Base-by-base conservation (phyloP, 2,113 vertebrate genomes). In the Laticauda laticaudata region DNA sequence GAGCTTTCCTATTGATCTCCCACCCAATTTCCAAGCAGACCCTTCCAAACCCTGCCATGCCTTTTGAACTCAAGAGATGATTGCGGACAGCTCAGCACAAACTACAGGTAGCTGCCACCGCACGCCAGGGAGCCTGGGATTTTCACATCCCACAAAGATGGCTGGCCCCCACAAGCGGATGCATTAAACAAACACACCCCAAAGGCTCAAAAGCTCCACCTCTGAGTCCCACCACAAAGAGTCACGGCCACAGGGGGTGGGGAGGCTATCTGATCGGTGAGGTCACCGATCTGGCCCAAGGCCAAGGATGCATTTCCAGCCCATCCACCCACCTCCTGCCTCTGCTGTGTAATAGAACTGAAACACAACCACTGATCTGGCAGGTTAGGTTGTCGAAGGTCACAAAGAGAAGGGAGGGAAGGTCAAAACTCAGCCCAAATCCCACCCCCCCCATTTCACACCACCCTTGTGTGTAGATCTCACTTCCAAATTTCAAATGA, bases 201-300 rank as follows among this genome's bases (percentile, higher is more conserved):
- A 93, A 93, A 94, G 4, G 91, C 75, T 3, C 64, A 59, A 95
- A 51, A 95, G 51, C 94, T 93, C 94, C 57, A 51, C 12, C 94
- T 57, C 92, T 89, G 92, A 81, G 95, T 95, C 96, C 95, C 86
- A 87, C 18, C 90, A 91, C 92, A 95, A 81, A 95, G 95, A 95
- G 95, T 94, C 96, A 96, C 39, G 64, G 96, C 95, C 95, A 92
- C 45, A 45, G 91, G 93, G 20, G 95, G 6, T 9, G 48, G 94
- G 95, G 89, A 0, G 20, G 95, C 95, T 95, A 96, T 95, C 95
- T 96, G 96, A 95, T 34, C 96, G 90, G 90, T 95, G 96, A 96
- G 94, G 95, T 95, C 96, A 97, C 93, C 15, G 93, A 91, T 26
- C 94, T 95, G 96, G 95, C 95, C 2, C 0, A 87, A 59, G 69